phyloP scores from a whole-genome alignment of 2,888 invertebrate genomes.

The Dryocosmus kuriphilus region DNA sequence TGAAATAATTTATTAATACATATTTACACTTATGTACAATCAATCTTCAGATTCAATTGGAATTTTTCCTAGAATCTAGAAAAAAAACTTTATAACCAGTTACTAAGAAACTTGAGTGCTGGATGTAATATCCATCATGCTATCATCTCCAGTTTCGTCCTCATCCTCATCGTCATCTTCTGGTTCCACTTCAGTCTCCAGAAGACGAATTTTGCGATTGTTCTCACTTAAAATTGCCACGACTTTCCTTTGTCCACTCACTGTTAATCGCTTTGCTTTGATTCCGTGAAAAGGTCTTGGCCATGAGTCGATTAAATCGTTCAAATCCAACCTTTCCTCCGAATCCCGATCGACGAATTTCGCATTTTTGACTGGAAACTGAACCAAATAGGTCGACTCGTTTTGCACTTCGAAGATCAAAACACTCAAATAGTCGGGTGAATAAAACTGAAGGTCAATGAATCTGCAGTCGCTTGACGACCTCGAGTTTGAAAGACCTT shows the following conservation, averaged over 20 bases:
- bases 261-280: conserved; percentile 83
- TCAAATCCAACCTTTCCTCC: conserved; percentile 61
- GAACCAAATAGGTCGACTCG: conserved; percentile 68
- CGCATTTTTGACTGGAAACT: conserved; percentile 66
- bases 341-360: conserved; percentile 54
- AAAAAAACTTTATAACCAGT: neutral
- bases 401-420: conserved; percentile 76
- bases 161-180: conserved; percentile 91
- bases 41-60: neutral
- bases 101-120: conserved; percentile 42
- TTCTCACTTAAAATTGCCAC: conserved; percentile 91
- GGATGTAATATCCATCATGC: conserved; percentile 64
- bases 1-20: neutral
- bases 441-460: conserved; percentile 88
- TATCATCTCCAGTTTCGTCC: conserved; percentile 65
- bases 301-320: conserved; percentile 66
- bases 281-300: conserved; percentile 72
- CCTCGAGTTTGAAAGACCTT: conserved; percentile 63
- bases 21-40: conserved; percentile 37
- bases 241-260: conserved; percentile 91
- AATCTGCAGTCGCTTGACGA: conserved; percentile 74
- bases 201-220: conserved; percentile 88
- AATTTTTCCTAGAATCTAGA: neutral
- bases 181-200: conserved; percentile 96
- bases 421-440: conserved; percentile 85